Percentiles rank a stretch among this genome's conserved stretches.
These are phyloP conservation scores for Hystrix cristata DNA, from an alignment of 2,113 vertebrate species.

Conservation along the genomic window DNA sequence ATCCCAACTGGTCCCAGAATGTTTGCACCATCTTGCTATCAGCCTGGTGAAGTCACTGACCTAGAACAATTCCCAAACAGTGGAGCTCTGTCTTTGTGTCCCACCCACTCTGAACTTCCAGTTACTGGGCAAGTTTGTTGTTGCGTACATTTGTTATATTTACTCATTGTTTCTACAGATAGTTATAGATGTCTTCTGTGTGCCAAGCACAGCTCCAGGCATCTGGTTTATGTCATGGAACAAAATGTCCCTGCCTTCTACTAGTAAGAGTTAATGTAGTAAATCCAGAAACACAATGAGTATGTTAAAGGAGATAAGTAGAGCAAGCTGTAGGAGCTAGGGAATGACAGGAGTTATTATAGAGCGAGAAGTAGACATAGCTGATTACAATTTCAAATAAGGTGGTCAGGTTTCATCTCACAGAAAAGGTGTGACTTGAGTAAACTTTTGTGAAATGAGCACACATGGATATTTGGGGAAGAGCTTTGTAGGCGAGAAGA, in stretches of 20 bases:
- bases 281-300: not conserved
- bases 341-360: not conserved
- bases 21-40: not conserved
- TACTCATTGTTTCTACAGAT: not conserved
- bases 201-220: not conserved
- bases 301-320: not conserved
- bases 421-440: not conserved
- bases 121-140: not conserved
- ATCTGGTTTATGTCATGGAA: not conserved
- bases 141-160: not conserved
- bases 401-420: not conserved
- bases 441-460: not conserved
- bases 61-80: not conserved
- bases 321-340: not conserved
- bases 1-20: not conserved
- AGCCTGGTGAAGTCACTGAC: not conserved
- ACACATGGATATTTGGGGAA: not conserved
- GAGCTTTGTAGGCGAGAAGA: not conserved
- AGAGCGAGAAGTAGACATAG: not conserved
- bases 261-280: not conserved
- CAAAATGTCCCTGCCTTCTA: not conserved
- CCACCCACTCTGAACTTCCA: not conserved
- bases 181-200: slow-evolving; percentile 12
- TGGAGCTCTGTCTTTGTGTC: not conserved
- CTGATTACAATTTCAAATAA: not conserved